A percentile compares a stretch with the other conserved stretches of the same genome.
These are phyloP conservation scores for Polylopha cassiicola DNA, from an alignment of 2,888 invertebrate genomes.

Conservation along the genomic window DNA sequence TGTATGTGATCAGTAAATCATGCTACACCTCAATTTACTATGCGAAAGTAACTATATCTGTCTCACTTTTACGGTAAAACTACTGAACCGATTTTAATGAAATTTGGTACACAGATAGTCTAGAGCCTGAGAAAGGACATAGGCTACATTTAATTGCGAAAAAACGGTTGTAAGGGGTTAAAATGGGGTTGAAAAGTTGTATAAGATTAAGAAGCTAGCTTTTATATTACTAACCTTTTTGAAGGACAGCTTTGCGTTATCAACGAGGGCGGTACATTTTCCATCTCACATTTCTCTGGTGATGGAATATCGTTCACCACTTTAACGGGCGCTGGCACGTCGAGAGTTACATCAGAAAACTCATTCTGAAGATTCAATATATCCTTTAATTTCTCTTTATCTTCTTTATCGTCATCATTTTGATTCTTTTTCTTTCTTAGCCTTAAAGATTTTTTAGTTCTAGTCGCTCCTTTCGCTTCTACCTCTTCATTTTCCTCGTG, in stretches of 20 bases:
- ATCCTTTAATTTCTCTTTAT: conserved; percentile 48
- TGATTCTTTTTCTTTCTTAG: conserved; percentile 44
- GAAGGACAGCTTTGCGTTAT: conserved; percentile 61
- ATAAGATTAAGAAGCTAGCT: no score
- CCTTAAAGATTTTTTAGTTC: conserved; percentile 43
- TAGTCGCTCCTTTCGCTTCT: conserved; percentile 40
- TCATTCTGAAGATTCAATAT: conserved; percentile 59
- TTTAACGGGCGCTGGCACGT: conserved; percentile 45
- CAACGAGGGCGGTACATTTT: conserved; percentile 48
- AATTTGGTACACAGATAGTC: no score
- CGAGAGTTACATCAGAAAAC: conserved; percentile 60
- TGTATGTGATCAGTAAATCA: no score
- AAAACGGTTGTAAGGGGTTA: no score
- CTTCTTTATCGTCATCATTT: conserved; percentile 33
- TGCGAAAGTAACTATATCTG: no score
- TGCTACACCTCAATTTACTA: no score
- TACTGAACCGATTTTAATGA: no score
- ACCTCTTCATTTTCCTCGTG: conserved; percentile 30
- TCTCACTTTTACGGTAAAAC: no score
- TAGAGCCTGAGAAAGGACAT: no score
- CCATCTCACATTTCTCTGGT: conserved; percentile 45
- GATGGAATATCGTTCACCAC: conserved; percentile 52
- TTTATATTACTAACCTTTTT: conserved; percentile 53
- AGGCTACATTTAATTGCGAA: no score
- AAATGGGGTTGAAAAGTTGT: no score